These are phyloP conservation scores for Rattus rattus DNA, from an alignment of 2,113 vertebrate genomes.

Conservation along the genomic window DNA sequence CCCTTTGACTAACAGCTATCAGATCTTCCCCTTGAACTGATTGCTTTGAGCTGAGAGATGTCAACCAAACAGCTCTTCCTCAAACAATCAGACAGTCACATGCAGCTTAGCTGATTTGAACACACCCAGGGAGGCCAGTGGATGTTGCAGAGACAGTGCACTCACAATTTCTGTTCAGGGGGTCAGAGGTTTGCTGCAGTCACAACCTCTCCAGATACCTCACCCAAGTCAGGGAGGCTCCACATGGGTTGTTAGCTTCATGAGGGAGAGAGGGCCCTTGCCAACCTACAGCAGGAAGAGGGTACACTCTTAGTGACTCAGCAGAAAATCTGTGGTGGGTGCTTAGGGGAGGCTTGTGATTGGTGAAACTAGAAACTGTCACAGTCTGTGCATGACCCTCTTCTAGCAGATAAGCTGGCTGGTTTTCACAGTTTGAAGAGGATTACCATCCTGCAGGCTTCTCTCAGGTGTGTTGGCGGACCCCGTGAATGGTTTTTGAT, in stretches of 20 bases:
- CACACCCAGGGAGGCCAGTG: neutral
- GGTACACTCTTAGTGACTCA: neutral
- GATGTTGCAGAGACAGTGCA: no score
- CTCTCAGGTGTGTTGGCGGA: neutral
- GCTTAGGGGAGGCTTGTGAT: neutral
- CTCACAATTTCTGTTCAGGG: neutral
- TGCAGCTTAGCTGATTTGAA: neutral
- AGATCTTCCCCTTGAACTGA: neutral
- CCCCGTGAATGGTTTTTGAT: neutral
- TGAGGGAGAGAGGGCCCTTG: neutral
- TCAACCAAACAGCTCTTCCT: neutral
- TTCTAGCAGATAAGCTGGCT: neutral
- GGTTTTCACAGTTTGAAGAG: neutral
- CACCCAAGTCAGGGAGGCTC: neutral
- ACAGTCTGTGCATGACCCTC: neutral
- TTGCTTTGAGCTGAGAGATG: neutral
- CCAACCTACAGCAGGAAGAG: neutral
- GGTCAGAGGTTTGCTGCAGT: neutral
- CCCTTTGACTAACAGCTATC: neutral
- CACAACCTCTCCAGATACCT: neutral
- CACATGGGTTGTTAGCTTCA: no score
- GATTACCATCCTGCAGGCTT: neutral
- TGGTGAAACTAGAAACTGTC: neutral
- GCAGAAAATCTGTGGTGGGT: neutral
- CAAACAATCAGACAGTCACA: neutral